Evolutionary conservation across 1,140 invertebrate genomes (phyloP), one percentile per base, ranked within the genome.

Genomic region (Colletes latitarsis): DNA sequence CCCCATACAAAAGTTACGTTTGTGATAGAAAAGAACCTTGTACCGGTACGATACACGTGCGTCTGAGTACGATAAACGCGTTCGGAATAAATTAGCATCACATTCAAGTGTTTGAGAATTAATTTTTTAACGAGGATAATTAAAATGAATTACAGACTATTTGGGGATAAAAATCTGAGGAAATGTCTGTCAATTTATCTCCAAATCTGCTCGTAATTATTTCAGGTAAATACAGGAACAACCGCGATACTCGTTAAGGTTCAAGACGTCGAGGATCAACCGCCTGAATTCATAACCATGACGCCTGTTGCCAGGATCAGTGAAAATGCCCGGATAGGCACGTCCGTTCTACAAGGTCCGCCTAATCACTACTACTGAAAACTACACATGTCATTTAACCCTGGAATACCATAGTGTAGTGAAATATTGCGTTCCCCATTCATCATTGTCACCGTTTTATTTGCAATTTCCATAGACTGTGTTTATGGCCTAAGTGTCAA

Each of bases 181-280:
- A 15, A 63, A 41, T 46, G 14, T 21, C 41, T 70, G 30, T 30
- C 30, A 46, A 63, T 30, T 69, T 60, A 49, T 41, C n/a, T 49
- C 49, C 64, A 57, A 62, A 68, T 53, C 81, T 43, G 63, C 55
- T 62, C 53, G 69, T 77, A 73, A 83, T 84, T 75, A 80, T 89
- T 88, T 14, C 86, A 95, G 84, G 92, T 96, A 30, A 97, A 97
- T 88, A 98, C 97, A 1, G 98, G 97, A 30, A 98, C 97, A 1
- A 97, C 97, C 0, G 97, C 97, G 43, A 96, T 99, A 82, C 92
- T 99, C 81, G 95, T 98, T 0, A 97, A 98, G 93, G 96, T 98
- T 4, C 94, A 96, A 89, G 98, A 99, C 93, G 95, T 98, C 21
- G 97, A 98, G 93, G 98, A 99, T 91, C 97, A 98, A 89, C 97